Percentiles rank a stretch among this genome's conserved stretches.
These are phyloP conservation scores for Chymomyza caudatula DNA, from an alignment of 2,888 invertebrate species.

Conservation along the genomic window DNA sequence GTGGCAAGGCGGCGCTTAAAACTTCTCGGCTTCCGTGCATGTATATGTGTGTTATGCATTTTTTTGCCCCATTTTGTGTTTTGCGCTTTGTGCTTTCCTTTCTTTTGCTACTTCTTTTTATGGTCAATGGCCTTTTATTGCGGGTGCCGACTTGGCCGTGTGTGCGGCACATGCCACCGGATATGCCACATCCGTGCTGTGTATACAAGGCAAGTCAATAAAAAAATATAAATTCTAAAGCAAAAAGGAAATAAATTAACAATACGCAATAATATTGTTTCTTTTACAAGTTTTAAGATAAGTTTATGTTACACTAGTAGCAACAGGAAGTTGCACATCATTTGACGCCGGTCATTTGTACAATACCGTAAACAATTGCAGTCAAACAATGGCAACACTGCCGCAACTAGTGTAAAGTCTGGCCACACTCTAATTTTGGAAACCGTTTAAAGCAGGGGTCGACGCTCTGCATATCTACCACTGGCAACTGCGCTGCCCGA, in stretches of 20 bases:
- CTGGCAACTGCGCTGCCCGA: too few species aligned
- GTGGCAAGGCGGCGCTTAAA: conserved; percentile 59
- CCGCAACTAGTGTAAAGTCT: background rate
- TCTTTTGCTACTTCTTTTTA: conserved; percentile 48
- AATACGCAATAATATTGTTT: conserved; percentile 62
- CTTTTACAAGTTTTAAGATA: conserved; percentile 35
- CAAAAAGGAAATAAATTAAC: conserved; percentile 68
- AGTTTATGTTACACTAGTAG: conserved; percentile 37
- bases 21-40: conserved; percentile 28
- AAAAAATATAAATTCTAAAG: conserved; percentile 53
- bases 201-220: conserved; percentile 43
- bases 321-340: conserved; percentile 43
- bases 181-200: conserved; percentile 59
- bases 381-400: background rate
- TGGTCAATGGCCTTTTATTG: conserved; percentile 57
- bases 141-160: conserved; percentile 36
- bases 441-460: too few species aligned
- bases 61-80: conserved; percentile 33
- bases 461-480: too few species aligned
- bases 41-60: conserved; percentile 37
- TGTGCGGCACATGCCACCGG: conserved; percentile 52
- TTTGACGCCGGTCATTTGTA: conserved; percentile 43
- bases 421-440: background rate
- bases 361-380: background rate
- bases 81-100: conserved; percentile 5